phyloP scores from a whole-genome alignment of 2,797 vertebrate genomes.

The Cyprinella venusta region DNA sequence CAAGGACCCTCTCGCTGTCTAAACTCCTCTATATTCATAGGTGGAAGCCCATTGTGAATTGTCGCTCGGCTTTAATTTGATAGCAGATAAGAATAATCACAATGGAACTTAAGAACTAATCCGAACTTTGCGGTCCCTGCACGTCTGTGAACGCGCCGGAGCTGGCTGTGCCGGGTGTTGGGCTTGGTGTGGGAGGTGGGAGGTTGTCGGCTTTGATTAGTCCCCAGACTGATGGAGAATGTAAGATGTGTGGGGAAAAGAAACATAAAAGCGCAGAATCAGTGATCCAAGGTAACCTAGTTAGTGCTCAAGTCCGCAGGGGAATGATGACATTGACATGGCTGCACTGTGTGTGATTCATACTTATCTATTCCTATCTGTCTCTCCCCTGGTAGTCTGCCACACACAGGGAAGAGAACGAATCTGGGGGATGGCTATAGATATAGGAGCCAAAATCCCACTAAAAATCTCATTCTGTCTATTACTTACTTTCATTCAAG shows the following conservation, averaged over 20 bases:
- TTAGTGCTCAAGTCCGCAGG: conserved; percentile 65
- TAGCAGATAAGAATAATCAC: conserved; percentile 59
- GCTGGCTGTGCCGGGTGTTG: background rate
- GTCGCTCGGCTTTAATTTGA: conserved; percentile 65
- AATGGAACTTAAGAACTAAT: conserved; percentile 49
- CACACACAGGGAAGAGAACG: conserved; percentile 26
- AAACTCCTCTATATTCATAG: conserved; percentile 61
- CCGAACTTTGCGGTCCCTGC: conserved; percentile 37
- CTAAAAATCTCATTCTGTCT: conserved; percentile 40
- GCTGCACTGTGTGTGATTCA: conserved; percentile 53
- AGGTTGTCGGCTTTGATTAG: conserved; percentile 50
- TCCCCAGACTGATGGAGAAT: conserved; percentile 47
- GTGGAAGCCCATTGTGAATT: conserved; percentile 57
- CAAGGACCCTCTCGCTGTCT: conserved; percentile 63
- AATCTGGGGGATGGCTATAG: conserved; percentile 24
- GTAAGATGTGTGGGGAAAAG: conserved; percentile 36
- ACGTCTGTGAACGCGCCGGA: background rate
- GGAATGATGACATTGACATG: conserved; percentile 55
- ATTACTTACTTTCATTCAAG: background rate
- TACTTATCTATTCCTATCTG: conserved; percentile 48
- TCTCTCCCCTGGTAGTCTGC: conserved; percentile 43
- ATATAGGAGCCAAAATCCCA: conserved; percentile 42
- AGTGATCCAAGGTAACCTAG: conserved; percentile 70
- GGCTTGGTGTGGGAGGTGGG: background rate
- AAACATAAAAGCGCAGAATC: conserved; percentile 53